These are phyloP conservation scores for Molossus alvarezi DNA, from an alignment of 2,797 vertebrate species.

Conservation along the genomic window DNA sequence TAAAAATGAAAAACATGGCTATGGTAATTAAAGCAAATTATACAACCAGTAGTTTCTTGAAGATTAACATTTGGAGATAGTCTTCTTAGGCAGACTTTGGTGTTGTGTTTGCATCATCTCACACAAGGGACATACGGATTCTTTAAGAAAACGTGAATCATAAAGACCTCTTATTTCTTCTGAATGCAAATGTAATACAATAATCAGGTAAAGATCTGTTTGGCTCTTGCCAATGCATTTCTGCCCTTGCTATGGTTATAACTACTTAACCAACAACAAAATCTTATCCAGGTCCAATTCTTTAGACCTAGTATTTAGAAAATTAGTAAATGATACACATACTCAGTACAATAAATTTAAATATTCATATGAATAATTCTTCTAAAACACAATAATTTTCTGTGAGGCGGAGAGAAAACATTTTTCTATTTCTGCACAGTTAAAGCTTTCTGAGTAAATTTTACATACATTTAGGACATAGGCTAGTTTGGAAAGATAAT, in stretches of 20 bases:
- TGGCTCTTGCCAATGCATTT: background rate
- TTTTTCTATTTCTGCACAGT: background rate
- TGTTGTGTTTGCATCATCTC: background rate
- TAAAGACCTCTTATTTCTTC: background rate
- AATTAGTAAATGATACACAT: background rate
- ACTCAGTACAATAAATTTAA: background rate
- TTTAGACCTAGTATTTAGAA: background rate
- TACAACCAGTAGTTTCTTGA: background rate
- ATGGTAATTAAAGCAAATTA: constrained; percentile 46
- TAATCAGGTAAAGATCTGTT: background rate
- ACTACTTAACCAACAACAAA: background rate
- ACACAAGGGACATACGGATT: background rate
- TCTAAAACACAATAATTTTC: background rate
- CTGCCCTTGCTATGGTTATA: background rate
- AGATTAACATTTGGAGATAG: background rate
- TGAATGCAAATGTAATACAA: background rate
- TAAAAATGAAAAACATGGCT: background rate
- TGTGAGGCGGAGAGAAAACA: background rate
- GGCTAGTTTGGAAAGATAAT: background rate
- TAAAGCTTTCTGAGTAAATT: constrained; percentile 19
- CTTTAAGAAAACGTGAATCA: constrained; percentile 19
- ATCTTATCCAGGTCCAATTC: background rate
- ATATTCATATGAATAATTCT: background rate
- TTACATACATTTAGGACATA: background rate
- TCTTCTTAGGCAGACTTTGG: background rate